A percentile compares a stretch with the other conserved stretches of the same genome.
Conservation (phyloP, 2,888 invertebrate genomes). For the Tetranychus truncatus region DNA sequence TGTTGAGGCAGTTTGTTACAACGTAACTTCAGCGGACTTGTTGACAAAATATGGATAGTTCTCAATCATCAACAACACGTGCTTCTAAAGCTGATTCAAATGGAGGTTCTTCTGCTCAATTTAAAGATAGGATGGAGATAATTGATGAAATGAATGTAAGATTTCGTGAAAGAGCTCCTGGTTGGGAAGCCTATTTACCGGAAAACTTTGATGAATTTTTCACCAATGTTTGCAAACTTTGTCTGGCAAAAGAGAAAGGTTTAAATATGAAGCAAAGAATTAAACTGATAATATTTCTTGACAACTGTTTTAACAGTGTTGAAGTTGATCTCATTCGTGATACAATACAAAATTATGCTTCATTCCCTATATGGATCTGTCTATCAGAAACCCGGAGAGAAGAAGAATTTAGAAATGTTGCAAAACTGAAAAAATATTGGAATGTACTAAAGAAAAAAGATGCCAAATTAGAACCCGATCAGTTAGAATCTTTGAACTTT, state of each 20-base stretch:
- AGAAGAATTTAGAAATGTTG: slow-evolving; percentile 61
- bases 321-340: slow-evolving; percentile 70
- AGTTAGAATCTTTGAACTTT: slow-evolving; percentile 43
- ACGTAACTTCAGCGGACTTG: no score
- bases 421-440: slow-evolving; percentile 84
- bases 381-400: slow-evolving; percentile 61
- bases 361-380: slow-evolving; percentile 79
- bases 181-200: slow-evolving; percentile 69
- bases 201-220: slow-evolving; percentile 63
- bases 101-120: no score
- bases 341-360: slow-evolving; percentile 73
- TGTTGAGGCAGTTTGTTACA: no score
- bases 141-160: slow-evolving; percentile 55
- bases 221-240: slow-evolving; percentile 54
- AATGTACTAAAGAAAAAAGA: slow-evolving; percentile 69
- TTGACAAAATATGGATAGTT: no score
- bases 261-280: slow-evolving; percentile 53
- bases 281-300: slow-evolving; percentile 68
- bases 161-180: slow-evolving; percentile 82
- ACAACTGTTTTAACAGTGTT: slow-evolving; percentile 90
- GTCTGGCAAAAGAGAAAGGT: slow-evolving; percentile 44
- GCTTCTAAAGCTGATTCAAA: no score
- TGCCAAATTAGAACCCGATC: slow-evolving; percentile 29
- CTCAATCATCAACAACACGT: no score
- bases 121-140: no score